A percentile compares a stretch with the other conserved stretches of the same genome.
Conservation (phyloP, 1,140 invertebrate species). For the Arion vulgaris region DNA sequence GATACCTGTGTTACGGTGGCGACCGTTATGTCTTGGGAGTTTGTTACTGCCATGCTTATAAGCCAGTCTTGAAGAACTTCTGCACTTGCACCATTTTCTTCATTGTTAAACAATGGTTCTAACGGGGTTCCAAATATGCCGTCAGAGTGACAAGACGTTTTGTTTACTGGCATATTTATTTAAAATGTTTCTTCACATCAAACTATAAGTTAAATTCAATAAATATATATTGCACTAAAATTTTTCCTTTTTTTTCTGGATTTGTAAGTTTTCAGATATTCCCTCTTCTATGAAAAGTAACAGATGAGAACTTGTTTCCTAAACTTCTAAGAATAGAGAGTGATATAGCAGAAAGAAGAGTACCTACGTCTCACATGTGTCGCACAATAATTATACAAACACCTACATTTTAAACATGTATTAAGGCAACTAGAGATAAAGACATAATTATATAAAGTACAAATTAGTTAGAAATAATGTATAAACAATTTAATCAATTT, state of each 20-base stretch:
- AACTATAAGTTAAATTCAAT: neutral
- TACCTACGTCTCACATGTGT: neutral
- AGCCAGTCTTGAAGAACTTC: constrained; percentile 35
- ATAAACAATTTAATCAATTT: neutral
- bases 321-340: neutral
- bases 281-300: neutral
- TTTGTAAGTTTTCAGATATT: neutral
- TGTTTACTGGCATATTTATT: constrained; percentile 23
- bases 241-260: neutral
- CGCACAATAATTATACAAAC: neutral
- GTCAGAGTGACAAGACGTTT: neutral
- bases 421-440: neutral
- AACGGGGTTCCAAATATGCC: constrained; percentile 27
- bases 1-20: neutral
- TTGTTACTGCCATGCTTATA: constrained; percentile 20
- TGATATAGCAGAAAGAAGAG: neutral
- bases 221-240: neutral
- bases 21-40: constrained; percentile 4
- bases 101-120: constrained; percentile 36
- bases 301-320: neutral
- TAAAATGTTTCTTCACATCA: neutral
- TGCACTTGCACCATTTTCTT: constrained; percentile 31
- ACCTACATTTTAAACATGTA: neutral
- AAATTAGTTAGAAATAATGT: neutral
- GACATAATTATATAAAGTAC: neutral